A percentile compares a stretch with the other conserved stretches of the same genome.
Conservation (phyloP, 1,140 invertebrate genomes). For the Teleopsis dalmanni region DNA sequence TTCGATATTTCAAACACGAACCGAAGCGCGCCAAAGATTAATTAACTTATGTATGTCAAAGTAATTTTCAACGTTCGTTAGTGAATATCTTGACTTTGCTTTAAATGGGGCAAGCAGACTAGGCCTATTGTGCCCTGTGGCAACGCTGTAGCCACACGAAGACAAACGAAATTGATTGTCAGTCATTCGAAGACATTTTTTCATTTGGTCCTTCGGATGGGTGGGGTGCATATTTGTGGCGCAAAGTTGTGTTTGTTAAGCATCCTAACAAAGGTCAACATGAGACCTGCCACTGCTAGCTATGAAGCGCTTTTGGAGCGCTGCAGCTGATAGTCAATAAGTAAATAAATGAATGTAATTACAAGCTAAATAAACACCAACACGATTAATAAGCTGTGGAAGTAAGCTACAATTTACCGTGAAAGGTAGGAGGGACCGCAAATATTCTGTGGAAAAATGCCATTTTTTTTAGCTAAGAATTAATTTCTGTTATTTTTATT, state of each 20-base stretch:
- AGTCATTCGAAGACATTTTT: slow-evolving; percentile 45
- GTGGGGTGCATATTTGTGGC: slow-evolving; percentile 12
- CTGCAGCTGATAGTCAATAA: slow-evolving; percentile 26
- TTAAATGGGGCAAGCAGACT: background rate
- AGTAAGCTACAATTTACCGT: too few relatives aligned
- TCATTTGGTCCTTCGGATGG: too few relatives aligned
- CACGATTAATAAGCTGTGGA: slow-evolving; percentile 41
- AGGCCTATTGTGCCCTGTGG: background rate
- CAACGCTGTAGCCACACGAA: background rate
- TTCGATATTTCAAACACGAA: slow-evolving; percentile 43
- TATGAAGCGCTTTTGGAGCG: background rate
- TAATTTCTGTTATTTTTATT: too few relatives aligned
- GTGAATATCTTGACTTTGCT: background rate
- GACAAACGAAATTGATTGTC: slow-evolving; percentile 41
- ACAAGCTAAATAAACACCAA: slow-evolving; percentile 44
- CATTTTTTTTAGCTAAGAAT: too few relatives aligned
- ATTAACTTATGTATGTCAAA: slow-evolving; percentile 45
- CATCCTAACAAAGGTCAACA: too few relatives aligned
- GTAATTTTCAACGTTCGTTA: slow-evolving; percentile 45
- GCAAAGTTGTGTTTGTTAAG: too few relatives aligned
- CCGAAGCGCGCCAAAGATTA: slow-evolving; percentile 38
- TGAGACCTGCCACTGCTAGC: too few relatives aligned
- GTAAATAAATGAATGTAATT: slow-evolving; percentile 45
- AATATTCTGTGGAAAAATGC: too few relatives aligned
- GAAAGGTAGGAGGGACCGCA: too few relatives aligned